Evolutionary conservation across 1,140 invertebrate genomes (phyloP).

Genomic region (Cyclina sinensis): DNA sequence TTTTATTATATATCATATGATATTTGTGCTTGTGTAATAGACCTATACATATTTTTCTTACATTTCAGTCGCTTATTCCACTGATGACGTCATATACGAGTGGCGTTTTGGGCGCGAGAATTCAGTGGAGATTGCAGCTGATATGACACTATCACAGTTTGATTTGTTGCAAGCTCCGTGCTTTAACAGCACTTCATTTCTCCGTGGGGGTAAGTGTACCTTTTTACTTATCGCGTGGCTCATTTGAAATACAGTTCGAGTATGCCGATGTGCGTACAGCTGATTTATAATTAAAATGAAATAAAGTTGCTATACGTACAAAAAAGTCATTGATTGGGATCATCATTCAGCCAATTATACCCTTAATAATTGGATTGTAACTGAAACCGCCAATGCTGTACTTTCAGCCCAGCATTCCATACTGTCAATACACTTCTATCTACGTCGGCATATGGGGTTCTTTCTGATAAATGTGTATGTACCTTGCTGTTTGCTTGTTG

Average conservation of each 20-base stretch:
- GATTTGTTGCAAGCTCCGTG: slow-evolving; percentile 85
- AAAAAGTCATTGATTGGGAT: too few relatives aligned
- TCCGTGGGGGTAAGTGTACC: slow-evolving; percentile 71
- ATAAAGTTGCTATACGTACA: too few relatives aligned
- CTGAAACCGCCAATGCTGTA: too few relatives aligned
- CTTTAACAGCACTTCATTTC: slow-evolving; percentile 78
- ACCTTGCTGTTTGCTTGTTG: slow-evolving; percentile 83
- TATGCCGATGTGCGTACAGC: too few relatives aligned
- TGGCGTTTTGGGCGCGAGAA: slow-evolving; percentile 83
- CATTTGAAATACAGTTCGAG: too few relatives aligned
- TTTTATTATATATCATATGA: too few relatives aligned
- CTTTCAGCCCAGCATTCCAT: slow-evolving; percentile 77
- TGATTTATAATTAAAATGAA: too few relatives aligned
- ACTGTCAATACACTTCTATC: slow-evolving; percentile 79
- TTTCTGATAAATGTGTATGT: slow-evolving; percentile 85
- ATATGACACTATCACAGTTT: slow-evolving; percentile 86
- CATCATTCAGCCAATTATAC: too few relatives aligned
- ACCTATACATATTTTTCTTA: too few relatives aligned
- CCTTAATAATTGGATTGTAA: too few relatives aligned
- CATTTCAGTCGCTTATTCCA: slow-evolving; percentile 85
- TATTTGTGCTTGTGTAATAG: too few relatives aligned
- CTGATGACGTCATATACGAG: slow-evolving; percentile 84
- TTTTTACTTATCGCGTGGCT: too few relatives aligned
- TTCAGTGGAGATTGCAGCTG: slow-evolving; percentile 79
- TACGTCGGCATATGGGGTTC: slow-evolving; percentile 84